Percentiles rank a stretch among this genome's conserved stretches.
phyloP scores from a whole-genome alignment of 2,888 invertebrate species.

The Pherbina coryleti region DNA sequence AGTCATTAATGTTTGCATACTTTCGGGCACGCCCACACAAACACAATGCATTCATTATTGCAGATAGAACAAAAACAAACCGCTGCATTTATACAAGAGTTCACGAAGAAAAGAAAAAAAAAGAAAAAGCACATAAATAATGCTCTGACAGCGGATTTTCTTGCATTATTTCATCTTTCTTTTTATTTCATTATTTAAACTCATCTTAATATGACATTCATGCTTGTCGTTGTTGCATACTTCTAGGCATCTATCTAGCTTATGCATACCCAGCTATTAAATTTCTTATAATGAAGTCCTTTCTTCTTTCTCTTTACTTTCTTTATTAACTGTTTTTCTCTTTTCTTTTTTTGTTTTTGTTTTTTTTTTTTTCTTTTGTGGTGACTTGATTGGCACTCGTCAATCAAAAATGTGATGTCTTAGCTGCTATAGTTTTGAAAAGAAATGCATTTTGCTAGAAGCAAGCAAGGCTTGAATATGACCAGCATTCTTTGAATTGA shows the following conservation, averaged over 20 bases:
- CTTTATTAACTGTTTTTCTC: too few relatives aligned
- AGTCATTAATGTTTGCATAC: slow-evolving; percentile 15
- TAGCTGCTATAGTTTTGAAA: background rate
- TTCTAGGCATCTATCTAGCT: background rate
- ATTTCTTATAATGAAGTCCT: background rate
- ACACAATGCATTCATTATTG: slow-evolving; percentile 9
- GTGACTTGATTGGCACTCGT: slow-evolving; percentile 57
- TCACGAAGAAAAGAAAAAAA: background rate
- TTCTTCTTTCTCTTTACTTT: too few relatives aligned
- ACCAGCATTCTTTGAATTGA: background rate
- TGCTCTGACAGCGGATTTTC: slow-evolving; percentile 1
- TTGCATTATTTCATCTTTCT: background rate
- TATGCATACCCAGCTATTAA: background rate
- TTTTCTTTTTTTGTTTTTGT: background rate
- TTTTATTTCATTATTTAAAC: background rate
- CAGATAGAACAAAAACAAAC: background rate
- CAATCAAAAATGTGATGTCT: slow-evolving; percentile 58
- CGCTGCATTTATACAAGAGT: background rate
- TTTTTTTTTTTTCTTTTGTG: slow-evolving; percentile 1
- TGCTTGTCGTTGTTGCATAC: background rate
- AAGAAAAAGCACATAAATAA: background rate
- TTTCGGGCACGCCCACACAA: too few relatives aligned
- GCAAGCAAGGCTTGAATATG: background rate
- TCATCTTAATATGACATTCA: background rate
- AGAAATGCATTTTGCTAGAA: background rate